These are phyloP conservation scores for Xestia c-nigrum DNA, from an alignment of 2,888 invertebrate genomes.

Conservation along the genomic window DNA sequence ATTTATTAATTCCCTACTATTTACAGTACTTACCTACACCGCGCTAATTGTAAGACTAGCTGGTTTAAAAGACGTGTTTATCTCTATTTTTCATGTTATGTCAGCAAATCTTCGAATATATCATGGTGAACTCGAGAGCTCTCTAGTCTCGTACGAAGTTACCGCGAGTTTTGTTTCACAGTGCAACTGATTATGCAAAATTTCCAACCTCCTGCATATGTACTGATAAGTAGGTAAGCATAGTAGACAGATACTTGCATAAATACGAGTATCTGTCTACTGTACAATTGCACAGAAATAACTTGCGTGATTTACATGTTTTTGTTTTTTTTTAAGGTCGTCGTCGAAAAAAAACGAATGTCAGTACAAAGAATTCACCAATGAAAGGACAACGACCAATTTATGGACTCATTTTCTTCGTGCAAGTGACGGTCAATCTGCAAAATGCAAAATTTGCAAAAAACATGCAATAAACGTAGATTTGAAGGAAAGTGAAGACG, in stretches of 20 bases:
- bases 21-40: slow-evolving; percentile 17
- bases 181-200: slow-evolving; percentile 13
- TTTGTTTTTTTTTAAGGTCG: no score
- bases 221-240: no score
- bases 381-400: no score
- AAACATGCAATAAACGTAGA: not conserved
- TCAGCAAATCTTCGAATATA: slow-evolving; percentile 13
- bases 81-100: slow-evolving; percentile 9
- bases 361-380: no score
- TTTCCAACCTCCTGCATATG: not conserved
- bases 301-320: no score
- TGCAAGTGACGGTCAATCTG: slow-evolving; percentile 1
- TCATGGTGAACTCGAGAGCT: slow-evolving; percentile 11
- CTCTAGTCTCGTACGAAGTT: slow-evolving; percentile 1
- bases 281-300: no score
- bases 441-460: slow-evolving; percentile 10
- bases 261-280: no score
- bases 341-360: no score
- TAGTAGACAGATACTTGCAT: not conserved
- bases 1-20: slow-evolving; percentile 8
- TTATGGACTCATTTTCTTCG: no score
- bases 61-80: slow-evolving; percentile 9
- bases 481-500: not conserved
- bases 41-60: slow-evolving; percentile 12
- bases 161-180: slow-evolving; percentile 12